phyloP scores from a whole-genome alignment of 2,888 invertebrate species.

The Acrobasis consociella region DNA sequence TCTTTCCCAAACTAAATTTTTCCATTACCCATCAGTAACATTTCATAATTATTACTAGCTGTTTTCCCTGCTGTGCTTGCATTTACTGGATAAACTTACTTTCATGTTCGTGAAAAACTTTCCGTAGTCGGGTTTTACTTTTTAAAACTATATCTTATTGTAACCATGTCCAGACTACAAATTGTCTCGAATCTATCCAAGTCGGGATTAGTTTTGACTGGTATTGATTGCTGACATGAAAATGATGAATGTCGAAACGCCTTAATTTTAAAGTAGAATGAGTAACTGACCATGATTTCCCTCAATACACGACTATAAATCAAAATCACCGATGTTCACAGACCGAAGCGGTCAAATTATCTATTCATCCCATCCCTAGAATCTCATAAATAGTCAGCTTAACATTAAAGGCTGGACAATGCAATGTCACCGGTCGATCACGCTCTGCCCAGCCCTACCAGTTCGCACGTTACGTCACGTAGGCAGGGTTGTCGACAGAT shows the following conservation, averaged over 20 bases:
- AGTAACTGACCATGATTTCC: background rate
- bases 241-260: too few species aligned
- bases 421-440: conserved; percentile 17
- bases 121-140: too few species aligned
- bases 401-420: conserved; percentile 15
- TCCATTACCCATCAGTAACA: too few species aligned
- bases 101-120: too few species aligned
- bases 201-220: background rate
- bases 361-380: conserved; percentile 10
- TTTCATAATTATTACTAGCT: too few species aligned
- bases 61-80: too few species aligned
- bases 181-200: too few species aligned
- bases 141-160: too few species aligned
- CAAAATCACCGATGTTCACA: conserved; percentile 11
- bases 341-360: conserved; percentile 6
- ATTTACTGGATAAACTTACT: too few species aligned
- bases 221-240: background rate
- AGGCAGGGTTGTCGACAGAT: conserved; percentile 19
- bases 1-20: too few species aligned
- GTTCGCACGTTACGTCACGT: conserved; percentile 32
- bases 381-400: conserved; percentile 7
- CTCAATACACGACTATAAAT: conserved; percentile 7
- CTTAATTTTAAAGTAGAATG: background rate
- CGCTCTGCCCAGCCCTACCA: conserved; percentile 13
- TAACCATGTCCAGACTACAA: too few species aligned